These are phyloP conservation scores for Pao palembangensis DNA, from an alignment of 2,113 vertebrate genomes.

Conservation along the genomic window DNA sequence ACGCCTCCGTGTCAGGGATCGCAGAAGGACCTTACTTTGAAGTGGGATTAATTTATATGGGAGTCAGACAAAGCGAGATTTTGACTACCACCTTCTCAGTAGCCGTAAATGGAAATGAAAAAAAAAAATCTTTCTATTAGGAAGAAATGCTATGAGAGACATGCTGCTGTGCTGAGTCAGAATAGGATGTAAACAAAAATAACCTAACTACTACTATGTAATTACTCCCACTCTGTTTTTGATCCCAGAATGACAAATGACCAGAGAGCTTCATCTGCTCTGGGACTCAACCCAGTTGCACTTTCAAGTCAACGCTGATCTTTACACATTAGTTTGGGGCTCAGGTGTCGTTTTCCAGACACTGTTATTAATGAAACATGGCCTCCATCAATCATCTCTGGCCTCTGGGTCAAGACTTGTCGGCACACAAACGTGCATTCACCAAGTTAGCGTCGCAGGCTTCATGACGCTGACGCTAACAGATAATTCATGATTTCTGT, in stretches of 20 bases:
- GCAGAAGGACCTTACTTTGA: slow-evolving; percentile 48
- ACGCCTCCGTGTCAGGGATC: slow-evolving; percentile 14
- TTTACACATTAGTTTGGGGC: slow-evolving; percentile 42
- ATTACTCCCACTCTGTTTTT: slow-evolving; percentile 48
- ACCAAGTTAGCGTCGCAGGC: neutral
- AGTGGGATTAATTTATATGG: slow-evolving; percentile 52
- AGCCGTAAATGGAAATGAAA: neutral
- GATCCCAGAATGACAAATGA: slow-evolving; percentile 55
- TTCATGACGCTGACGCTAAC: slow-evolving; percentile 11
- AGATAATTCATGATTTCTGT: slow-evolving; percentile 6
- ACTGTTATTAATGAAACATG: slow-evolving; percentile 56
- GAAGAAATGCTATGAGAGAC: neutral
- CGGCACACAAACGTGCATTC: slow-evolving; percentile 8
- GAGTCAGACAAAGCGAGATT: slow-evolving; percentile 1
- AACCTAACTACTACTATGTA: slow-evolving; percentile 9
- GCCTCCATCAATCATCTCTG: slow-evolving; percentile 51
- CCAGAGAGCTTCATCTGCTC: slow-evolving; percentile 34
- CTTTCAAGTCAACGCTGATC: slow-evolving; percentile 47
- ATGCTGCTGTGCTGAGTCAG: neutral
- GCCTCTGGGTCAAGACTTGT: slow-evolving; percentile 20
- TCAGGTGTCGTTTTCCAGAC: slow-evolving; percentile 55
- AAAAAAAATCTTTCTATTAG: neutral
- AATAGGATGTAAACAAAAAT: slow-evolving; percentile 15
- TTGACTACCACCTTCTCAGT: neutral
- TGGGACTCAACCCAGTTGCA: slow-evolving; percentile 36